Conservation (phyloP, 2,888 invertebrate species). For the Diaphora mendica region DNA sequence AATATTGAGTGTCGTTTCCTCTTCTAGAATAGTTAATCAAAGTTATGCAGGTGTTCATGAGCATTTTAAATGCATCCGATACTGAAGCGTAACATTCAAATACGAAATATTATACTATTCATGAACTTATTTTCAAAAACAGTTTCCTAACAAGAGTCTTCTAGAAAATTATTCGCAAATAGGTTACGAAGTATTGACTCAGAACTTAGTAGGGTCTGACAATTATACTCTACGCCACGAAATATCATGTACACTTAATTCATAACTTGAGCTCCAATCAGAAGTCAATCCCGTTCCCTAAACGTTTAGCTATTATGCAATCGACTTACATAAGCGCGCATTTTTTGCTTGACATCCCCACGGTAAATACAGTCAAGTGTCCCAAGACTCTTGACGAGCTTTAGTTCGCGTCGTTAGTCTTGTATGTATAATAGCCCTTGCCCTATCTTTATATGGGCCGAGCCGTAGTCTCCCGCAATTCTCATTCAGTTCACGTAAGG, state of each 20-base stretch:
- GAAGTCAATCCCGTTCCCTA: constrained; percentile 71
- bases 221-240: not conserved
- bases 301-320: constrained; percentile 80
- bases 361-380: constrained; percentile 68
- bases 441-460: constrained; percentile 86
- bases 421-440: constrained; percentile 80
- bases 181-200: not conserved
- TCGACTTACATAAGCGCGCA: constrained; percentile 71
- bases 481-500: constrained; percentile 86
- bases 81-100: constrained; percentile 29
- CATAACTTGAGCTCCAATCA: constrained; percentile 68
- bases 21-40: constrained; percentile 35
- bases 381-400: constrained; percentile 71
- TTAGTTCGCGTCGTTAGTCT: constrained; percentile 57
- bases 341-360: constrained; percentile 77
- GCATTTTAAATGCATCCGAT: constrained; percentile 23
- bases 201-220: not conserved
- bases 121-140: constrained; percentile 26
- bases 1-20: constrained; percentile 33
- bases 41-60: constrained; percentile 41
- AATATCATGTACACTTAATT: constrained; percentile 27
- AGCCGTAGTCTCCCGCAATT: constrained; percentile 83
- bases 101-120: constrained; percentile 33
- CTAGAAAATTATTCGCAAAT: constrained; percentile 20
- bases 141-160: constrained; percentile 26